These are phyloP conservation scores for Melanogrammus aeglefinus DNA, from an alignment of 2,797 vertebrate species.

Conservation along the genomic window DNA sequence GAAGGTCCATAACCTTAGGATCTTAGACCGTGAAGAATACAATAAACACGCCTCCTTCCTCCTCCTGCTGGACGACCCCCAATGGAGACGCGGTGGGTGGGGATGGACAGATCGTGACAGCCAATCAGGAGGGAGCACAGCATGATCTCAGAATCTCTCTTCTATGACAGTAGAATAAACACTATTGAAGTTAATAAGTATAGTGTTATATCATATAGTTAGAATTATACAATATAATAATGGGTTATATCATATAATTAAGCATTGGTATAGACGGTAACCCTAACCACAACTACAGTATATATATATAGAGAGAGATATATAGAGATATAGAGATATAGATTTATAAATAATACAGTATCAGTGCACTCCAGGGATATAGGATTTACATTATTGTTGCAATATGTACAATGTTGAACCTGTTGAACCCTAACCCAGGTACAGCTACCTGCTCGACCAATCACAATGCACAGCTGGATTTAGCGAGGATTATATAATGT, in stretches of 20 bases:
- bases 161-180: neutral
- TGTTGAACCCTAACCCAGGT: neutral
- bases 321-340: too few relatives aligned
- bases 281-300: too few relatives aligned
- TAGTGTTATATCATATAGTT: too few relatives aligned
- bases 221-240: neutral
- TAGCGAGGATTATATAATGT: neutral
- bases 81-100: constrained; percentile 87
- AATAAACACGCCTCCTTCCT: constrained; percentile 98
- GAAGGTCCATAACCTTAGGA: constrained; percentile 94
- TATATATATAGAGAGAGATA: too few relatives aligned
- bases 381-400: neutral
- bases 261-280: neutral
- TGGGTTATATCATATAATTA: neutral
- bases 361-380: neutral
- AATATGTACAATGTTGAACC: neutral
- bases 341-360: neutral
- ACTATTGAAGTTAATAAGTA: neutral
- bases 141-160: constrained; percentile 25
- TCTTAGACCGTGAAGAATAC: constrained; percentile 99
- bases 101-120: constrained; percentile 95
- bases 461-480: neutral
- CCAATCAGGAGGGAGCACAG: constrained; percentile 51
- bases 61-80: constrained; percentile 89
- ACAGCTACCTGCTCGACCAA: neutral